Conservation (phyloP, 2,888 invertebrate species). For the Limnephilus rhombicus region DNA sequence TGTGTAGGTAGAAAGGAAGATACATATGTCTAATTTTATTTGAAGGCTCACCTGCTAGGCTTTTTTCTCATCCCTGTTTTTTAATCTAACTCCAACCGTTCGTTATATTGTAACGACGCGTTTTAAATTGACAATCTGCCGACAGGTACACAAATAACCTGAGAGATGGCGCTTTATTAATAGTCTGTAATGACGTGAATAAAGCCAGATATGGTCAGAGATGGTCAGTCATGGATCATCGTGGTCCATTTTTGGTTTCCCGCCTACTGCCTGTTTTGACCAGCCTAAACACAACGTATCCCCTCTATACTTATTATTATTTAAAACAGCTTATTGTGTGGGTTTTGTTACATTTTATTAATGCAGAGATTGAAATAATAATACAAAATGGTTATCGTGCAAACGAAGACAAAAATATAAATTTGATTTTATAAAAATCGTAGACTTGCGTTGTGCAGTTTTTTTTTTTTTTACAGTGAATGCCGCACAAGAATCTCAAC, state of each 20-base stretch:
- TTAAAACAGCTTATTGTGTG: too few relatives aligned
- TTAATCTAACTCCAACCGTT: slow-evolving; percentile 8
- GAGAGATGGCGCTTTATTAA: slow-evolving; percentile 47
- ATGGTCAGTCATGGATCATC: neutral
- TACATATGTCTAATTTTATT: too few relatives aligned
- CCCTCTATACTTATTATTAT: neutral
- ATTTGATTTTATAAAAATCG: too few relatives aligned
- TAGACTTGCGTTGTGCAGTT: too few relatives aligned
- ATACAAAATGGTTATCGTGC: neutral
- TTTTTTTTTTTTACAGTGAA: too few relatives aligned
- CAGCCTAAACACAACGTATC: slow-evolving; percentile 6
- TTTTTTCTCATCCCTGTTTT: slow-evolving; percentile 27
- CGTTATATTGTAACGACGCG: slow-evolving; percentile 16
- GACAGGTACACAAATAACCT: slow-evolving; percentile 56
- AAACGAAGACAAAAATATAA: too few relatives aligned
- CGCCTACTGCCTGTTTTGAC: slow-evolving; percentile 8
- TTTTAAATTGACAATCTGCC: slow-evolving; percentile 60
- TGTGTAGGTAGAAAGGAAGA: neutral
- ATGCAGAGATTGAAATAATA: slow-evolving; percentile 34
- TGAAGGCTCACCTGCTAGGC: too few relatives aligned
- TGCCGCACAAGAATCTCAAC: too few relatives aligned
- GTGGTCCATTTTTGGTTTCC: slow-evolving; percentile 12
- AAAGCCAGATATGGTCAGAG: neutral
- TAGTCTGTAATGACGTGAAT: slow-evolving; percentile 27
- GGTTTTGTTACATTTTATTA: neutral